These are phyloP conservation scores for Platysternon megacephalum DNA, from an alignment of 2,113 vertebrate genomes.

Conservation along the genomic window DNA sequence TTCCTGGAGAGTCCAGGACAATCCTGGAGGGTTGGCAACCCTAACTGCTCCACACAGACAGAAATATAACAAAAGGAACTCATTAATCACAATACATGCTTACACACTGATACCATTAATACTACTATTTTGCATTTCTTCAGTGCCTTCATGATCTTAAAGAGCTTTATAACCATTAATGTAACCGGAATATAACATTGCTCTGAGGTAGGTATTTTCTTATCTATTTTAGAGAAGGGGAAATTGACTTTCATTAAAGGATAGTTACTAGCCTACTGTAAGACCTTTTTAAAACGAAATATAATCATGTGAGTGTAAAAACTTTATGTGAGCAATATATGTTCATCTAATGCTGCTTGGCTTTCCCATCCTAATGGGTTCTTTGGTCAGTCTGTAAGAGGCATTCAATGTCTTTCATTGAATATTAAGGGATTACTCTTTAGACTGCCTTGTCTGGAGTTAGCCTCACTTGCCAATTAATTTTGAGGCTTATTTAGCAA, in stretches of 20 bases:
- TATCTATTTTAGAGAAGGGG: background rate
- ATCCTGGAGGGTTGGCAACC: too few relatives aligned
- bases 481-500: background rate
- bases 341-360: background rate
- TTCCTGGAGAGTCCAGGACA: too few relatives aligned
- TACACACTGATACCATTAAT: background rate
- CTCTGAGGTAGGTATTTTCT: background rate
- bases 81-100: background rate
- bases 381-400: background rate
- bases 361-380: background rate
- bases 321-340: background rate
- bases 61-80: background rate
- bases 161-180: background rate
- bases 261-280: background rate
- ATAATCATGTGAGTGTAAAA: background rate
- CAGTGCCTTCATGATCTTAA: background rate
- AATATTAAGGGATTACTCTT: rapidly evolving
- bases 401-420: background rate
- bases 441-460: rapidly evolving
- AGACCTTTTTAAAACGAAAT: background rate
- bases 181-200: background rate
- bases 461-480: background rate
- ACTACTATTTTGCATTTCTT: background rate
- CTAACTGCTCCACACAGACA: background rate
- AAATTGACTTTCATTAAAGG: background rate